phyloP scores from a whole-genome alignment of 1,140 invertebrate species.

The Anastrepha obliqua region DNA sequence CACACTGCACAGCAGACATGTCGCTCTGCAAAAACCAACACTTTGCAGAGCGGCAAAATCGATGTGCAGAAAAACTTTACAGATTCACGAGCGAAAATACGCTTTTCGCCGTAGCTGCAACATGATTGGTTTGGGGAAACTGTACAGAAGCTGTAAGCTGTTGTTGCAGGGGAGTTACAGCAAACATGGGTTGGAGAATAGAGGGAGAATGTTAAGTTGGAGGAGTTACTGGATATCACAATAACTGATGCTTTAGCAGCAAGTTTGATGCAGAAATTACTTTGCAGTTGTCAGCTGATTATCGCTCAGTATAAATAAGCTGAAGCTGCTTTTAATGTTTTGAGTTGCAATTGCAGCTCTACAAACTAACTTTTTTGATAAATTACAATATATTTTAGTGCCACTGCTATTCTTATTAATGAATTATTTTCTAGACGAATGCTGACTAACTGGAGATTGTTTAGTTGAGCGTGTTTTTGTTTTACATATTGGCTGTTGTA shows the following conservation, averaged over 20 bases:
- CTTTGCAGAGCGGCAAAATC: background rate
- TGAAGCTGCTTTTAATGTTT: too few relatives aligned
- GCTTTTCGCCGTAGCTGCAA: background rate
- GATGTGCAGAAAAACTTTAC: background rate
- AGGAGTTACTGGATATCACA: background rate
- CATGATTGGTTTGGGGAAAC: background rate
- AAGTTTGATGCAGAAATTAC: background rate
- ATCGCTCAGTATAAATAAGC: too few relatives aligned
- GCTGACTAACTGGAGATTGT: too few relatives aligned
- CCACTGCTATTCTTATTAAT: too few relatives aligned
- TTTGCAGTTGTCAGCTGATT: slow-evolving; percentile 27
- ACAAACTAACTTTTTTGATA: too few relatives aligned
- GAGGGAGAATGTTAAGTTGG: background rate
- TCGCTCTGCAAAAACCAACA: background rate
- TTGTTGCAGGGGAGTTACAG: slow-evolving; percentile 7
- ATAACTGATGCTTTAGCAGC: background rate
- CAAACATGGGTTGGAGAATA: background rate
- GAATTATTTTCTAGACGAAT: too few relatives aligned
- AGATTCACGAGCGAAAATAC: background rate
- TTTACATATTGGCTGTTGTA: too few relatives aligned
- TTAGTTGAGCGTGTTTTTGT: too few relatives aligned
- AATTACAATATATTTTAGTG: too few relatives aligned
- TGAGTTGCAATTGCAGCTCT: too few relatives aligned
- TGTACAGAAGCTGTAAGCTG: slow-evolving; percentile 8
- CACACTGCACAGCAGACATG: background rate